Conservation (phyloP, 2,888 invertebrate species). For the Lissocephala sabroskyi region DNA sequence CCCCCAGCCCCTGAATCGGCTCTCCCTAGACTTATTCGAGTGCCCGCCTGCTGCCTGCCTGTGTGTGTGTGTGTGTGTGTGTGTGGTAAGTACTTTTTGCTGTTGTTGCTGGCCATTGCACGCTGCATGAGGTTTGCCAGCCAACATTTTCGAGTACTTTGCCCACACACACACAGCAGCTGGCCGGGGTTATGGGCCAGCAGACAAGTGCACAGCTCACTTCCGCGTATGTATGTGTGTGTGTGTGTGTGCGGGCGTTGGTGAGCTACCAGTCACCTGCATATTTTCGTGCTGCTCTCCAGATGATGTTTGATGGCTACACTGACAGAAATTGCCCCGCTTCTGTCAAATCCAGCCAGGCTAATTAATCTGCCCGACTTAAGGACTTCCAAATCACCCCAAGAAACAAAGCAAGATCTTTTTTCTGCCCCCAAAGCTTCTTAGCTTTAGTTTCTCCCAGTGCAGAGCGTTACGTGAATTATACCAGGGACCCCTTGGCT, state of each 20-base stretch:
- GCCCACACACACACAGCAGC: slow-evolving; percentile 39
- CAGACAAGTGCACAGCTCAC: slow-evolving; percentile 32
- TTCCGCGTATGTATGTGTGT: slow-evolving; percentile 20
- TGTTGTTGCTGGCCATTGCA: slow-evolving; percentile 37
- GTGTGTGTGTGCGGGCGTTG: slow-evolving; percentile 11
- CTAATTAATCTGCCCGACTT: too few relatives aligned
- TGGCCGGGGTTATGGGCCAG: slow-evolving; percentile 23
- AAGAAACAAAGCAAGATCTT: too few relatives aligned
- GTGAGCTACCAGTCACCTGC: slow-evolving; percentile 19
- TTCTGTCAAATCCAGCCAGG: too few relatives aligned
- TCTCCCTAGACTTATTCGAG: neutral
- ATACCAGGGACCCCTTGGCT: too few relatives aligned
- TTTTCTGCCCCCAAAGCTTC: too few relatives aligned
- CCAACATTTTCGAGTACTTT: slow-evolving; percentile 60
- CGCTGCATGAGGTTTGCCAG: slow-evolving; percentile 39
- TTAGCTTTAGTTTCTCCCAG: slow-evolving; percentile 17
- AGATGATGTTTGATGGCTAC: slow-evolving; percentile 44
- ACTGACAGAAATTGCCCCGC: slow-evolving; percentile 52
- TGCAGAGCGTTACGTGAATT: slow-evolving; percentile 35
- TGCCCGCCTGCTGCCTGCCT: neutral
- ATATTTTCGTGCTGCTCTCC: slow-evolving; percentile 12
- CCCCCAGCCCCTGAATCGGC: too few relatives aligned
- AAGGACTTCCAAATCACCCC: too few relatives aligned
- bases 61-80: slow-evolving; percentile 1
- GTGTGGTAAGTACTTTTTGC: slow-evolving; percentile 52